Percentiles rank a stretch among this genome's conserved stretches.
phyloP scores from a whole-genome alignment of 2,888 invertebrate genomes.

The Agrotis segetum region DNA sequence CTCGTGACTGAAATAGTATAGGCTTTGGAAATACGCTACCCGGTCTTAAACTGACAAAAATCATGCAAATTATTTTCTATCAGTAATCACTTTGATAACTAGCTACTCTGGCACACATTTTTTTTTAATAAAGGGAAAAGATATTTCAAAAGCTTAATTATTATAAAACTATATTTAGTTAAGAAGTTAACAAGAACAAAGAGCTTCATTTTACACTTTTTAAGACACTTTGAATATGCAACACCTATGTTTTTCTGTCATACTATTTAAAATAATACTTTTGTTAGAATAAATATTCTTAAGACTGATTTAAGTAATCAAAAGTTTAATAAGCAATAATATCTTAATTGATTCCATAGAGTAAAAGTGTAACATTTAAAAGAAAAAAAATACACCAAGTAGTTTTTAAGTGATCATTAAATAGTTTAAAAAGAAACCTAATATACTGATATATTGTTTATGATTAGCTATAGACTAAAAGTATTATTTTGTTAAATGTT shows the following conservation, averaged over 20 bases:
- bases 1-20: too few relatives aligned
- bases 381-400: slow-evolving; percentile 12
- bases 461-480: slow-evolving; percentile 30
- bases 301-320: slow-evolving; percentile 42
- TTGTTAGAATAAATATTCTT: slow-evolving; percentile 29
- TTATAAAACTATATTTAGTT: slow-evolving; percentile 21
- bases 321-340: slow-evolving; percentile 23
- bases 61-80: background rate
- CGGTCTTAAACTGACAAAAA: slow-evolving; percentile 10
- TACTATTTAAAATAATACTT: slow-evolving; percentile 36
- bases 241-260: slow-evolving; percentile 8
- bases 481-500: slow-evolving; percentile 28
- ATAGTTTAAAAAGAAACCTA: slow-evolving; percentile 41
- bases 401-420: slow-evolving; percentile 34
- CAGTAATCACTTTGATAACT: slow-evolving; percentile 28
- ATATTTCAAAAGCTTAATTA: slow-evolving; percentile 20
- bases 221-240: slow-evolving; percentile 54
- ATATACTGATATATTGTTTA: slow-evolving; percentile 33
- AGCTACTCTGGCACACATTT: slow-evolving; percentile 54
- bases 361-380: slow-evolving; percentile 19
- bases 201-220: slow-evolving; percentile 33
- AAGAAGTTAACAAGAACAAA: slow-evolving; percentile 40
- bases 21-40: too few relatives aligned
- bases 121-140: slow-evolving; percentile 17
- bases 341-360: slow-evolving; percentile 25